Percentiles rank a stretch among this genome's conserved stretches.
Evolutionary conservation across 2,113 vertebrate species (phyloP).

Genomic region (Labeo rohita): DNA sequence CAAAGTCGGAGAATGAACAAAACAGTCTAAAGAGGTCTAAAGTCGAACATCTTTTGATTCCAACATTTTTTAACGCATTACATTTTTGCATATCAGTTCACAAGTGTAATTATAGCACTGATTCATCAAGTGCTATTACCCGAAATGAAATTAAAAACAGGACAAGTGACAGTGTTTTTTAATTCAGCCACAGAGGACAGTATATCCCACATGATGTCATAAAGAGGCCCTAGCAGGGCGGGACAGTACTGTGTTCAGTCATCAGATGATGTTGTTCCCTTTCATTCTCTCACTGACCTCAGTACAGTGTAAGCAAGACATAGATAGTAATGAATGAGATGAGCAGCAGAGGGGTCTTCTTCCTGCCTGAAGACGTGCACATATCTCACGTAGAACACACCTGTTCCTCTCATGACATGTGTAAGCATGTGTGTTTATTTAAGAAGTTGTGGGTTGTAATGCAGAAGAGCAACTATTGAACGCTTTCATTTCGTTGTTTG

Average conservation of each 20-base stretch:
- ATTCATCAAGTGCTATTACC: background rate
- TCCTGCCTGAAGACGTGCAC: background rate
- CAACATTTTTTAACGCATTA: background rate
- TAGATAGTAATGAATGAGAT: slow-evolving; percentile 39
- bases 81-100: background rate
- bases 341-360: slow-evolving; percentile 2
- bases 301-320: slow-evolving; percentile 5
- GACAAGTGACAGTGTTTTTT: background rate
- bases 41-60: background rate
- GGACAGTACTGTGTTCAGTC: background rate
- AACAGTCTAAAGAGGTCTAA: background rate
- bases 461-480: background rate
- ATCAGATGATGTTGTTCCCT: background rate
- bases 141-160: background rate
- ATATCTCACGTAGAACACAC: slow-evolving; percentile 17
- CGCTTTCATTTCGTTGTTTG: background rate
- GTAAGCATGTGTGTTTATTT: background rate
- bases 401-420: background rate
- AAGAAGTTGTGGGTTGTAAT: slow-evolving; percentile 13
- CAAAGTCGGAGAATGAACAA: too few relatives aligned
- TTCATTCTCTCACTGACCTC: background rate
- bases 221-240: background rate
- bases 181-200: background rate
- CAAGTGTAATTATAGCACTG: background rate
- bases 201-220: background rate